Base-by-base conservation (phyloP, 2,797 vertebrate species). In the Mormyrus proboscirostris region DNA sequence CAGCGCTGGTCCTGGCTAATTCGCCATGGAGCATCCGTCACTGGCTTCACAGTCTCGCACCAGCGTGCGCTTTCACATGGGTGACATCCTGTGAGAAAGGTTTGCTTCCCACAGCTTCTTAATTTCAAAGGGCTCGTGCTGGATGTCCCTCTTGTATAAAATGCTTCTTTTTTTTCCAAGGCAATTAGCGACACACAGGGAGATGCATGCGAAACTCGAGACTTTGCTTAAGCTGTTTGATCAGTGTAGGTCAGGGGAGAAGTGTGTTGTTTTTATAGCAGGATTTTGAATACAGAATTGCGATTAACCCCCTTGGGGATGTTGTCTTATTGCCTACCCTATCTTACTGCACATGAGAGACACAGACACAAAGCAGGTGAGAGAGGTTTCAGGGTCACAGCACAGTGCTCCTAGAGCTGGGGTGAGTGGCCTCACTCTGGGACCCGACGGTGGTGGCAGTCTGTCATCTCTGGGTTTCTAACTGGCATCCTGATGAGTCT, bases 11-110 rank as follows among this genome's bases (percentile, higher is more conserved):
- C 62, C 65, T 12, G 55, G 41, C 59, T 82, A 88, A 82, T 85
- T 19, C 41, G 29, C 88, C 25, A 12, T 41, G 53, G 19, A 65
- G 57, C 55, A 85, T 89, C 88, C 79, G 33, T 89, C 88, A 69
- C 41, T 25, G 55, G 57, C 59, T 65, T 49, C 55, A 49, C 12
- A 19, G 79, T 29, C 16, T 2, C 5, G 4, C 16, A 10, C 44
- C 83, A 85, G 47, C 83, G 2, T 51, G 14, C 8, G 25, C 29
- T 55, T 57, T 57, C 50, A 38, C 9, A 55, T 57, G 51, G 29
- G 12, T 5, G 47, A 14, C 83, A 49, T 79, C 73, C 73, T 8
- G 38, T 8, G 73, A 44, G 73, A 33, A 1, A 16, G 73, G 25
- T 16, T 79, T 2, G 19, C 38, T 79, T 41, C 38, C 7, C 73